Percentiles rank a stretch among this genome's conserved stretches.
Conservation (phyloP, 2,888 invertebrate genomes). For the Hypercompe scribonia region DNA sequence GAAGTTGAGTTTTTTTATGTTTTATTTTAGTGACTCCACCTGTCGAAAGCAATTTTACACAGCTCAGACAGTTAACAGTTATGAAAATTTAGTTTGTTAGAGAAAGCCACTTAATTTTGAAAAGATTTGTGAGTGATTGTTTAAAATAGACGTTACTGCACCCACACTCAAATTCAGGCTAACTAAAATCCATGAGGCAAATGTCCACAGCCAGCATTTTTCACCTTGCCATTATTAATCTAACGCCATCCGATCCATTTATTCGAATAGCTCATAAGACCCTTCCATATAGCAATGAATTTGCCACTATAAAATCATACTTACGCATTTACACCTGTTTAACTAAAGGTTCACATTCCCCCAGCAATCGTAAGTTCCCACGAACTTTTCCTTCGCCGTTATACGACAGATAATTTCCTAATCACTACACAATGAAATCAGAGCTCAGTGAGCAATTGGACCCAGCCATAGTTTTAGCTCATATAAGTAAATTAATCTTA, state of each 20-base stretch:
- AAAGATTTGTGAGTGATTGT: no score
- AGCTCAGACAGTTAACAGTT: no score
- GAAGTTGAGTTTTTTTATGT: conserved; percentile 39
- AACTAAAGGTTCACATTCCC: background rate
- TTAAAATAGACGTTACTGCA: no score
- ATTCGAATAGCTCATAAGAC: background rate
- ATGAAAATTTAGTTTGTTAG: no score
- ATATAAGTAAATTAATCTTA: conserved; percentile 70
- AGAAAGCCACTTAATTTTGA: no score
- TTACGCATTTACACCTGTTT: background rate
- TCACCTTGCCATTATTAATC: background rate
- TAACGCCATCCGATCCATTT: background rate
- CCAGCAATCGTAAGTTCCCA: background rate
- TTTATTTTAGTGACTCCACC: conserved; percentile 39
- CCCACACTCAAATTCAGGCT: no score
- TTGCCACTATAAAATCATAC: background rate
- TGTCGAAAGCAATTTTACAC: conserved; percentile 18
- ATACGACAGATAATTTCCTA: conserved; percentile 25
- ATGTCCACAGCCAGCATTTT: background rate
- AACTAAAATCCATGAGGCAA: background rate
- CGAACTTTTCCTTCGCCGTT: conserved; percentile 10
- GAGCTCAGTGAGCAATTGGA: conserved; percentile 35
- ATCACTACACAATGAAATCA: conserved; percentile 49
- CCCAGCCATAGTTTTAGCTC: conserved; percentile 44
- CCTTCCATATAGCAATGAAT: background rate